Evolutionary conservation across 2,888 invertebrate genomes (phyloP), one percentile per base, ranked within the genome.

Genomic region (Phyto melanocephala): DNA sequence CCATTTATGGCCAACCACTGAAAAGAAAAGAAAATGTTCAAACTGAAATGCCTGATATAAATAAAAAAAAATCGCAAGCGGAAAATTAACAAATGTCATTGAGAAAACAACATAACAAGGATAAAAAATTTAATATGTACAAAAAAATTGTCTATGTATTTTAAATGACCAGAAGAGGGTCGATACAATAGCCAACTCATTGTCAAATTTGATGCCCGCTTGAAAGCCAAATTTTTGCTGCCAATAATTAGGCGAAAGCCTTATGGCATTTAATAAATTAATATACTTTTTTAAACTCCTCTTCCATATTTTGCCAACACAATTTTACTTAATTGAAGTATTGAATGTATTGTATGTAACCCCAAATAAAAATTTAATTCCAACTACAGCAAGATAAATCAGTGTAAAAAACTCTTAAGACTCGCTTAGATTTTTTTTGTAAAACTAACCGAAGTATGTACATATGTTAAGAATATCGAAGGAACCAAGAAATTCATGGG

Each of bases 61-160:
- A 35, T 42, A 45, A 24, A 65, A 71, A 75, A 71, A 89, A 90
- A 86, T 88, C 89, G 88, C 89, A 88, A 90, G 89, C 91, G 91
- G 90, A 91, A 90, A 91, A 91, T 90, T 91, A 90, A 90, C 87
- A 81, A 75, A 77, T 71, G 75, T 70, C 62, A 40, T 75, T 63
- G 62, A 81, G 54, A 77, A 74, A 72, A 72, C 10, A 47, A 76
- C 50, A 28, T 3, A 45, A 68, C 20, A 37, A 33, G 28, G 5
- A 52, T 47, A 17, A 50, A 70, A 62, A 54, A 65, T 37, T 28
- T 47, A 67, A 70, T 33, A 56, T 63, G 28, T 37, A 20, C 8
- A 47, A 40, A 45, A 28, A 65, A 65, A 42, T 22, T 2, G n/a
- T 37, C 17, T 33, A 11, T 22, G 15, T 42, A 58, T 65, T 75